Evolutionary conservation across 2,888 invertebrate species (phyloP).

Genomic region (Latrodectus hesperus): DNA sequence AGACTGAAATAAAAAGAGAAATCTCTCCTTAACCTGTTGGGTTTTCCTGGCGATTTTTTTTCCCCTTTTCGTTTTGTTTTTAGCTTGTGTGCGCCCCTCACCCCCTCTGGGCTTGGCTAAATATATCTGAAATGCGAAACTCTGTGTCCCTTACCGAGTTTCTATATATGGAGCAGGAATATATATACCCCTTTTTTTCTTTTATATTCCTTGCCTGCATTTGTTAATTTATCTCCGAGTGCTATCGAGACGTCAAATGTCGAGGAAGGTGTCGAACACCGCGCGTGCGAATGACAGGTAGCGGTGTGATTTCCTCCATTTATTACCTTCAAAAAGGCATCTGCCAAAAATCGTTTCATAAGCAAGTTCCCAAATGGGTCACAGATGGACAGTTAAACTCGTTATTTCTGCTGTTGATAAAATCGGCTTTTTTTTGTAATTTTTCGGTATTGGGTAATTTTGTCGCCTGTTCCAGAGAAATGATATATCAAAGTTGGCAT

Average conservation of each 20-base stretch:
- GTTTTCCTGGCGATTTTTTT: slow-evolving; percentile 33
- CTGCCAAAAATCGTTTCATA: no score
- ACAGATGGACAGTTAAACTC: no score
- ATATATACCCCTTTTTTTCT: slow-evolving; percentile 13
- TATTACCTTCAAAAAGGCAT: no score
- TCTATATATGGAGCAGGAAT: slow-evolving; percentile 43
- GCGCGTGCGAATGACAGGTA: neutral
- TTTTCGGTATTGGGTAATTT: no score
- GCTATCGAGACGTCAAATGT: slow-evolving; percentile 21
- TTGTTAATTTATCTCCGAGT: slow-evolving; percentile 29
- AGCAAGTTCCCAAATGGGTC: no score
- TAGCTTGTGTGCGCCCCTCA: slow-evolving; percentile 30
- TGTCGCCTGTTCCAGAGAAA: no score
- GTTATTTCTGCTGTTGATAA: no score
- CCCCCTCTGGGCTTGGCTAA: slow-evolving; percentile 40
- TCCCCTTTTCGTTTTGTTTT: slow-evolving; percentile 32
- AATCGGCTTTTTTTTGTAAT: no score
- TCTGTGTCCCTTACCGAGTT: slow-evolving; percentile 49
- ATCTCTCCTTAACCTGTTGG: slow-evolving; percentile 11
- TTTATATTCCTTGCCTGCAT: neutral
- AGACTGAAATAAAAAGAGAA: neutral
- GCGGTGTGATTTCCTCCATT: no score
- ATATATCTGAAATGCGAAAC: slow-evolving; percentile 50
- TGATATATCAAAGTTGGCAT: no score
- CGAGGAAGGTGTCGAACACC: neutral